phyloP scores from a whole-genome alignment of 2,797 vertebrate species.

The Lithobates pipiens region DNA sequence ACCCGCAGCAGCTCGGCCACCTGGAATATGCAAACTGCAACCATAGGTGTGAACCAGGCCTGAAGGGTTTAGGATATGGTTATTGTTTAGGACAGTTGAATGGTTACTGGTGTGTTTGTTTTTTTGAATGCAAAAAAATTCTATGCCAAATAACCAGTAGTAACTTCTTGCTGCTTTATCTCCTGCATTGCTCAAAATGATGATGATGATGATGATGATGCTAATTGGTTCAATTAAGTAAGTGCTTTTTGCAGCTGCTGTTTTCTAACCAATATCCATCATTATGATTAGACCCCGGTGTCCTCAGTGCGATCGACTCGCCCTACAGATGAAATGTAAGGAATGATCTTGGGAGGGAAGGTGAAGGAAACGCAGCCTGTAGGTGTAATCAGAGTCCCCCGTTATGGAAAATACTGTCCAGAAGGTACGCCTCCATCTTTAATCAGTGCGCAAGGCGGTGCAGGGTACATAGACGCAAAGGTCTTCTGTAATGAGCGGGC shows the following conservation, averaged over 20 bases:
- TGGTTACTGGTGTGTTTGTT: too few relatives aligned
- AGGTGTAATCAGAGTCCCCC: background rate
- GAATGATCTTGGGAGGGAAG: background rate
- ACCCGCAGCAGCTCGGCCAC: too few relatives aligned
- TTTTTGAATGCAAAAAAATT: too few relatives aligned
- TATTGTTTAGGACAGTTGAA: too few relatives aligned
- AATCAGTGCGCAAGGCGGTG: background rate
- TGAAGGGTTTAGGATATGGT: too few relatives aligned
- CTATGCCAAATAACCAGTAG: too few relatives aligned
- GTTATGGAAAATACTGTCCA: constrained; percentile 2
- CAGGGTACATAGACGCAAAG: background rate
- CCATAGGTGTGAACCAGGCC: too few relatives aligned
- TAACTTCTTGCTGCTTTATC: background rate
- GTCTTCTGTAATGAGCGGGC: background rate
- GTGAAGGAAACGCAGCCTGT: background rate
- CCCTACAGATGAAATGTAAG: background rate
- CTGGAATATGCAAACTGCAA: too few relatives aligned
- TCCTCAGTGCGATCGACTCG: background rate
- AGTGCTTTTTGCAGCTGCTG: background rate
- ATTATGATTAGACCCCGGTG: background rate
- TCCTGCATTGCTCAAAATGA: background rate
- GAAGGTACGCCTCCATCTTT: constrained; percentile 13
- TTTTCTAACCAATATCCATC: background rate
- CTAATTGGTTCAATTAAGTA: background rate
- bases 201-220: too few relatives aligned